Conservation (phyloP, 2,888 invertebrate genomes). For the Trissolcus brochymenae region DNA sequence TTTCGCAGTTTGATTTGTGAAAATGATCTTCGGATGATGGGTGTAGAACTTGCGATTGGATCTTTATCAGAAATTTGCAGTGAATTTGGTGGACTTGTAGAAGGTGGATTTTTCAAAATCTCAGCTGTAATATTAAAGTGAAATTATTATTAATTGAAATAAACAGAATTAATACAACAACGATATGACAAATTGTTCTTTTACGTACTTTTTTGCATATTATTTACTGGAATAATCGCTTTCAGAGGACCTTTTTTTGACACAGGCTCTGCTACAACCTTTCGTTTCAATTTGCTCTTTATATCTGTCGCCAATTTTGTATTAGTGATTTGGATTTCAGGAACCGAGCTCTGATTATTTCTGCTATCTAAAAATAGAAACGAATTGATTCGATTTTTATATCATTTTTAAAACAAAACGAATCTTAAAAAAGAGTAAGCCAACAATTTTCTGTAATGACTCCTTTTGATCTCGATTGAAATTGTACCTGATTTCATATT, state of each 20-base stretch:
- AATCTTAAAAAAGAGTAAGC: not conserved
- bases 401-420: not conserved
- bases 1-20: conserved; percentile 15
- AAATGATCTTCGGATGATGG: conserved; percentile 8
- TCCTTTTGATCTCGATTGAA: too few relatives aligned
- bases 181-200: not conserved
- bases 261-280: conserved; percentile 30
- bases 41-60: conserved; percentile 37
- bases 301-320: conserved; percentile 42
- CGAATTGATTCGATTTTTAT: not conserved
- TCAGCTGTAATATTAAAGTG: not conserved
- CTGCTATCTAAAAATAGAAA: conserved; percentile 3
- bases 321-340: conserved; percentile 22
- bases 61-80: conserved; percentile 2
- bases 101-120: conserved; percentile 5
- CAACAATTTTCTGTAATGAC: too few relatives aligned
- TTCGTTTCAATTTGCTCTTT: conserved; percentile 37
- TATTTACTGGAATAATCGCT: conserved; percentile 70
- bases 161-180: not conserved
- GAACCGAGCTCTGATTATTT: conserved; percentile 35
- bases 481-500: too few relatives aligned
- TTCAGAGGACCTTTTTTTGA: conserved; percentile 71
- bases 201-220: conserved; percentile 66
- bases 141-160: not conserved
- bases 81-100: conserved; percentile 15